These are phyloP conservation scores for Halcyon smyrnensis DNA, from an alignment of 2,797 vertebrate genomes.

Conservation along the genomic window DNA sequence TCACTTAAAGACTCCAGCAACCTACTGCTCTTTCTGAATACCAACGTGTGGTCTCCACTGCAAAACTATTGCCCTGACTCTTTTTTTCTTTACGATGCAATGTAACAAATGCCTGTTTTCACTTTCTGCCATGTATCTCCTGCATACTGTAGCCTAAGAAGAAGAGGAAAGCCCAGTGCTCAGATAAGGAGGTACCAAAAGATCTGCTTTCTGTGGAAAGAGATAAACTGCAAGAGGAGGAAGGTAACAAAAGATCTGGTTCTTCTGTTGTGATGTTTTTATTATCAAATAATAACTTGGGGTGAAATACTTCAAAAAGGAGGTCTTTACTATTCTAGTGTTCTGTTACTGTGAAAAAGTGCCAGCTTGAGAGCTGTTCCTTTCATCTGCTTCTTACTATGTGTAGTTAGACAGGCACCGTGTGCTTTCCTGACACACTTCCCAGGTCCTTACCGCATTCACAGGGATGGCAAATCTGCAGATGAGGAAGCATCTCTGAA, in stretches of 20 bases:
- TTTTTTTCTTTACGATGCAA: not conserved
- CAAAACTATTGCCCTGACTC: not conserved
- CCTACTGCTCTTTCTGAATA: not conserved
- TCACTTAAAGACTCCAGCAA: not conserved
- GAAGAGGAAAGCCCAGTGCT: conserved; percentile 43
- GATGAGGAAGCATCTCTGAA: not conserved
- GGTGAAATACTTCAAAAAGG: not conserved
- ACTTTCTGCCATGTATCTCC: not conserved
- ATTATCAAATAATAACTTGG: not conserved
- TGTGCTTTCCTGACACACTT: not conserved
- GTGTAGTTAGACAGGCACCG: not conserved
- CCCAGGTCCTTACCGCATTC: not conserved
- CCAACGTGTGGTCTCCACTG: not conserved
- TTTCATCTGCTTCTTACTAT: not conserved
- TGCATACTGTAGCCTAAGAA: conserved; percentile 33
- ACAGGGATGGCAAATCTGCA: not conserved
- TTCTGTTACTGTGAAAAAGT: not conserved
- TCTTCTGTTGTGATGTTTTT: not conserved
- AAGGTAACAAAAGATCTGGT: conserved; percentile 32
- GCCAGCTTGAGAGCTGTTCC: not conserved
- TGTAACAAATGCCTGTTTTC: not conserved
- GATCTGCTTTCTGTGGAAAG: conserved; percentile 23
- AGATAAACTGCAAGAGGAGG: conserved; percentile 51
- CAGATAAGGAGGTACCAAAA: not conserved
- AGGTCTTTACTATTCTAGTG: not conserved